Base-by-base conservation (phyloP, 2,888 invertebrate genomes). In the Cheilosia variabilis region DNA sequence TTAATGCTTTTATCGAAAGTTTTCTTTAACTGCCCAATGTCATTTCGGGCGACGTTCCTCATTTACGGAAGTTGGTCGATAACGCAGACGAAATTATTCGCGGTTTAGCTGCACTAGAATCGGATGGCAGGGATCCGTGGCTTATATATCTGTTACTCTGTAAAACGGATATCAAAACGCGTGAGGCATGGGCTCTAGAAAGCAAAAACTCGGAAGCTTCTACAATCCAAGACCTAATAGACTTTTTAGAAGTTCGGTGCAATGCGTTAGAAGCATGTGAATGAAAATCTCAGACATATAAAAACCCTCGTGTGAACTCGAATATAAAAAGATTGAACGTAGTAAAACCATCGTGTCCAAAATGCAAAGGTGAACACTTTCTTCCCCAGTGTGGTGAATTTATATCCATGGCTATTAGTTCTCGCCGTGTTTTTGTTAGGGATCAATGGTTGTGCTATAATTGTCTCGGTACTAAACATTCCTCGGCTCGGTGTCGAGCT, bases 241-340 rank as follows among this genome's bases (percentile, higher is more conserved):
- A 41, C 41, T 41, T 41, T 34, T 63, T 7, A 31, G 63, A 63
- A 4, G 9, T 24, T n/a, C 43, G 31, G 3, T 41, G 52, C 17
- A 57, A n/a, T 22, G 58, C 69, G 7, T 58, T 58, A n/a, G 58
- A 68, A 45, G 69, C 57, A 13, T 31, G 58, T 50, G 57, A 50
- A n/a, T 6, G n/a, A 9, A 73, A 62, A 55, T 10, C 10, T 34
- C 57, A 47, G n/a, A 17, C 27, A 43, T 57, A 0, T 31, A 31
- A 31, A 31, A 31, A 31, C 27, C 27, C 27, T 31, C 27, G 27
- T 31, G 6, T 31, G 27, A 31, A 31, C 6, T 31, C 27, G 27
- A 31, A 31, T 7, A 31, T 31, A 31, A 31, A 31, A 31, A 31
- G 27, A 6, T 31, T 31, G 27, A 31, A 7, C 2, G 27, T 31